phyloP scores from a whole-genome alignment of 1,140 invertebrate species.

The Pseudomyrmex flavicornis region DNA sequence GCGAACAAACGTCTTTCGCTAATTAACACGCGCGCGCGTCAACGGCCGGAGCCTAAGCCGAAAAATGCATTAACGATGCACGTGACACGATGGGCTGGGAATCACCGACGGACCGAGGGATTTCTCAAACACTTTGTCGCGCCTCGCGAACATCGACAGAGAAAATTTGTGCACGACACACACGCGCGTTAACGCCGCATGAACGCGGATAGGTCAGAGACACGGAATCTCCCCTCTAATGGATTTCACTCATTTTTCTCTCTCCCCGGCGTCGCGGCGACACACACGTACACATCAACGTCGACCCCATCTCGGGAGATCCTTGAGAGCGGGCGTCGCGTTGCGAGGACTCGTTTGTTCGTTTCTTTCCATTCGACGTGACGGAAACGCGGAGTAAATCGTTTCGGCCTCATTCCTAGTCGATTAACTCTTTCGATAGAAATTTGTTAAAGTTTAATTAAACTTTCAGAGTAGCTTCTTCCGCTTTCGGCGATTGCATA shows the following conservation, averaged over 20 bases:
- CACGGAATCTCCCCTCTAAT: constrained; percentile 81
- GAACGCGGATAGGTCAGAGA: constrained; percentile 72
- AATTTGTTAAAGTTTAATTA: not conserved
- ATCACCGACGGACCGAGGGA: constrained; percentile 41
- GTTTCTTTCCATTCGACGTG: not conserved
- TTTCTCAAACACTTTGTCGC: constrained; percentile 38
- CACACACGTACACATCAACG: constrained; percentile 58
- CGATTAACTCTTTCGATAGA: not conserved
- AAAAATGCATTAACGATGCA: constrained; percentile 78
- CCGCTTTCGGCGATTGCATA: too few species aligned
- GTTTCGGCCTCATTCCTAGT: not conserved
- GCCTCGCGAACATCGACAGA: constrained; percentile 49
- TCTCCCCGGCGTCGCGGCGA: constrained; percentile 74
- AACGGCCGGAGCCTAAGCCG: constrained; percentile 38
- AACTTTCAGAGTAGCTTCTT: not conserved
- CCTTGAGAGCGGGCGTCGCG: constrained; percentile 50
- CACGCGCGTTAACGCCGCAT: constrained; percentile 9
- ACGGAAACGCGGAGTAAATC: not conserved
- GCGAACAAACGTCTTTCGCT: constrained; percentile 41
- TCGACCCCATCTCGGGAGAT: constrained; percentile 71
- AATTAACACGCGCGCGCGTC: constrained; percentile 39
- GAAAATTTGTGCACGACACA: constrained; percentile 34
- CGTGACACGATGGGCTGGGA: constrained; percentile 69
- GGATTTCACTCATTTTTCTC: constrained; percentile 86
- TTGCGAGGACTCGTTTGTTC: constrained; percentile 62